A percentile compares a stretch with the other conserved stretches of the same genome.
These are phyloP conservation scores for Brachionus manjavacas DNA, from an alignment of 1,140 invertebrate species.

Conservation along the genomic window DNA sequence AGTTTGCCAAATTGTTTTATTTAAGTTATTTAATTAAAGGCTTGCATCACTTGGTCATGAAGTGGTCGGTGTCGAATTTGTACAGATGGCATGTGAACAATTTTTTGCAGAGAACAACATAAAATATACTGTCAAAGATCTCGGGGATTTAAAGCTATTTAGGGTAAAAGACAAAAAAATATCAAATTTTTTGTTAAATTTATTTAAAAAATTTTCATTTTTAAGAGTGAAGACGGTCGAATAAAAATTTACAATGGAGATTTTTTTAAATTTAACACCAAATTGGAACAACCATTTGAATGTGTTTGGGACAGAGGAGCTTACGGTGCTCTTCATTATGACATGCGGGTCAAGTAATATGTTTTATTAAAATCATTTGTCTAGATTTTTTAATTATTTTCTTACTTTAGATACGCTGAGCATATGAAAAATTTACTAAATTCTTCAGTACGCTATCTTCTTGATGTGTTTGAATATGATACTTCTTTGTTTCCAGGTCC, in stretches of 20 bases:
- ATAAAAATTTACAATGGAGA: slow-evolving; percentile 26
- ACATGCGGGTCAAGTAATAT: not conserved
- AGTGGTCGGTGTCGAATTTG: slow-evolving; percentile 9
- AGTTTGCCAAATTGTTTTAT: not conserved
- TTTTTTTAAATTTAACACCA: slow-evolving; percentile 17
- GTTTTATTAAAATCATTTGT: not conserved
- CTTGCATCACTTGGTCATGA: slow-evolving; percentile 9
- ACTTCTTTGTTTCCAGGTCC: slow-evolving; percentile 5
- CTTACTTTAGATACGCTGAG: not conserved
- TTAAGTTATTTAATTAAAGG: not conserved
- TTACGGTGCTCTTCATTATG: not conserved
- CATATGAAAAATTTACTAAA: not conserved
- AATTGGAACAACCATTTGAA: slow-evolving; percentile 17
- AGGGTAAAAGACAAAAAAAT: not conserved
- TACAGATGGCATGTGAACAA: not conserved
- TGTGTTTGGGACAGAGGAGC: slow-evolving; percentile 41
- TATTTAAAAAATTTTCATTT: not conserved
- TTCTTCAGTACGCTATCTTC: not conserved
- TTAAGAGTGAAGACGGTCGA: not conserved
- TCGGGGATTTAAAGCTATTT: slow-evolving; percentile 2
- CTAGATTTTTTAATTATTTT: not conserved
- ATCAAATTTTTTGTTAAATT: no score
- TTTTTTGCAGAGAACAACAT: slow-evolving; percentile 27
- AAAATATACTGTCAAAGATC: not conserved
- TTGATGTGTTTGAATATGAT: slow-evolving; percentile 35